Percentiles rank a stretch among this genome's conserved stretches.
Evolutionary conservation across 2,113 vertebrate genomes (phyloP).

Genomic region (Dromas ardeola): DNA sequence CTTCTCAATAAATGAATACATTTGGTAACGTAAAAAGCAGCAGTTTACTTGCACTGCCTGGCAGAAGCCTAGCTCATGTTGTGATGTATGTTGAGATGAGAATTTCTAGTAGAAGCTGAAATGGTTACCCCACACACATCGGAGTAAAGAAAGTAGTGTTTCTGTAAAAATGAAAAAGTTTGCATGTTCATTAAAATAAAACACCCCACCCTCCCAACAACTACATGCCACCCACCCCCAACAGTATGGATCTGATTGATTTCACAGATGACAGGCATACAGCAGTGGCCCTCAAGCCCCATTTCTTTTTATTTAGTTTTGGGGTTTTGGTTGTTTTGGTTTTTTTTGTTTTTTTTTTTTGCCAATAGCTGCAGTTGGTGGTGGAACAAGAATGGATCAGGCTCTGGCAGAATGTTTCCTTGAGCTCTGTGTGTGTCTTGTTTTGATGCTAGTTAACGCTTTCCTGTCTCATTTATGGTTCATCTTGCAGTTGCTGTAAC

Average conservation of each 20-base stretch:
- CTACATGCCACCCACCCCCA: accelerated
- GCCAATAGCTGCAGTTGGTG: not conserved
- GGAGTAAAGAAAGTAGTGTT: not conserved
- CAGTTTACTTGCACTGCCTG: not conserved
- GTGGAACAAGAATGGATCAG: not conserved
- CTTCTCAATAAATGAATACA: not conserved
- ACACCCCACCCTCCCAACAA: accelerated
- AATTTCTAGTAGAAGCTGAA: not conserved
- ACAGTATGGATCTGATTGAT: accelerated
- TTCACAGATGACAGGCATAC: not conserved
- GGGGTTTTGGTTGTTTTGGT: not conserved
- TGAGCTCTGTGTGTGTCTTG: not conserved
- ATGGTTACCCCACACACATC: not conserved
- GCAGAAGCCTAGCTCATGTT: not conserved
- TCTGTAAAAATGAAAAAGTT: not conserved
- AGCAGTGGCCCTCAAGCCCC: accelerated
- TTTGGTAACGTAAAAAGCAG: not conserved
- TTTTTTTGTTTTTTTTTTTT: not conserved
- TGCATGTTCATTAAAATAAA: not conserved
- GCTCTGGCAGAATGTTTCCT: not conserved
- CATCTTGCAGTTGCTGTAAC: not conserved
- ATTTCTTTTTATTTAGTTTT: not conserved
- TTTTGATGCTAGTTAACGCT: not conserved
- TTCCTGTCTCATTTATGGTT: not conserved
- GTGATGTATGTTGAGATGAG: accelerated